A percentile compares a stretch with the other conserved stretches of the same genome.
These are phyloP conservation scores for Geodia barretti DNA, from an alignment of 37 sponge, comb jelly and placozoan species.

Conservation along the genomic window DNA sequence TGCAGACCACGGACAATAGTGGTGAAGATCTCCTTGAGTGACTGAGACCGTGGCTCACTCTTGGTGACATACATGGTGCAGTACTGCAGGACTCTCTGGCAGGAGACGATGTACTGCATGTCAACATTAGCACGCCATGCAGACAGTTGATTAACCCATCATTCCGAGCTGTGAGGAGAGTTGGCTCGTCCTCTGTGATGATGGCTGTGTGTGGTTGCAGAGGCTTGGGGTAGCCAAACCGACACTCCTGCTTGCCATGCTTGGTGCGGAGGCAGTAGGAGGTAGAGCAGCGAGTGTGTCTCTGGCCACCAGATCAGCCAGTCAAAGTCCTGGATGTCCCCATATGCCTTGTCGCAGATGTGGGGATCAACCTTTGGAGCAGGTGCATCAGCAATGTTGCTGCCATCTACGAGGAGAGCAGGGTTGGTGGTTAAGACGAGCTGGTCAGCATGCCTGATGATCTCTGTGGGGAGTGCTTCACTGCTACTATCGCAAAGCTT, in stretches of 20 bases:
- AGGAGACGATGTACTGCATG: slow-evolving; percentile 56
- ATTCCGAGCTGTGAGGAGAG: slow-evolving; percentile 38
- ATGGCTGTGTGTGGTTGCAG: slow-evolving; percentile 27
- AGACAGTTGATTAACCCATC: slow-evolving; percentile 39
- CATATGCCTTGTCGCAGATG: slow-evolving; percentile 35
- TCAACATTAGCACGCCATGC: slow-evolving; percentile 66
- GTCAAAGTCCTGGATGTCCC: slow-evolving; percentile 12
- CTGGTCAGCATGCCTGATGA: too few species aligned
- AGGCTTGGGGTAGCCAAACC: slow-evolving; percentile 60
- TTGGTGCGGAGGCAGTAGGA: slow-evolving; percentile 53
- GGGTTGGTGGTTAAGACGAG: too few species aligned
- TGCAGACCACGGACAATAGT: slow-evolving; percentile 19
- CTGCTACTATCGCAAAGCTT: not conserved
- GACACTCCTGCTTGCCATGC: slow-evolving; percentile 37
- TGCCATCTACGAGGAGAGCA: too few species aligned
- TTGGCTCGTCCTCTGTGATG: not conserved
- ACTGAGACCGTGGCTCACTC: slow-evolving; percentile 26
- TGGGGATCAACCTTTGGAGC: slow-evolving; percentile 26
- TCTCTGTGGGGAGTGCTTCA: not conserved
- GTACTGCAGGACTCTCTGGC: slow-evolving; percentile 31
- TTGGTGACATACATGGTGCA: slow-evolving; percentile 41
- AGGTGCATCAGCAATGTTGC: slow-evolving; percentile 32
- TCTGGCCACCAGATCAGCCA: too few species aligned
- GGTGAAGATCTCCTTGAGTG: slow-evolving; percentile 31
- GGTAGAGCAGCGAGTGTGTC: slow-evolving; percentile 49